Conservation (phyloP, 2,797 vertebrate genomes). For the Nannoperca obscura region DNA sequence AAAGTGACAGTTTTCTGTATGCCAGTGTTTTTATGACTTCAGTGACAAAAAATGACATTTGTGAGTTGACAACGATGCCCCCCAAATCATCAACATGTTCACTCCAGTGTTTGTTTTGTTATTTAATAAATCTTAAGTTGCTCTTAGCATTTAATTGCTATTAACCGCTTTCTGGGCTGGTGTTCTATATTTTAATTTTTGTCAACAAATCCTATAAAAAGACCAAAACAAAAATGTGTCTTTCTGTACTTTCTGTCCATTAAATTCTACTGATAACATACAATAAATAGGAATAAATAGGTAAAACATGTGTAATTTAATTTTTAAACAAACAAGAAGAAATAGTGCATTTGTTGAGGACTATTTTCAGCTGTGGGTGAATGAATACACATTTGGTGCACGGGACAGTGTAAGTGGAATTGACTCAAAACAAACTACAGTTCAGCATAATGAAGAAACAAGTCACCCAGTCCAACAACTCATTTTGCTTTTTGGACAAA, state of each 20-base stretch:
- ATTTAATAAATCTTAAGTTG: constrained; percentile 34
- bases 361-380: not conserved
- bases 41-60: constrained; percentile 4
- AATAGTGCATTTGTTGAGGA: not conserved
- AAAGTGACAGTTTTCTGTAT: too few relatives aligned
- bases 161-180: constrained; percentile 34
- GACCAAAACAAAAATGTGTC: not conserved
- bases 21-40: not conserved
- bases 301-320: not conserved
- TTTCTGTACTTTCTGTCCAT: not conserved
- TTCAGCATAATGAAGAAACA: too few relatives aligned
- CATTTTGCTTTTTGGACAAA: not conserved
- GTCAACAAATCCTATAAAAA: not conserved
- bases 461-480: not conserved
- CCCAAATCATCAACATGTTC: constrained; percentile 5
- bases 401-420: not conserved
- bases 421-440: too few relatives aligned
- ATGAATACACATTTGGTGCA: not conserved
- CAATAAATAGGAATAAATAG: not conserved
- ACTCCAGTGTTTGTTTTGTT: constrained; percentile 17
- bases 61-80: not conserved
- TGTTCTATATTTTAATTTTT: not conserved
- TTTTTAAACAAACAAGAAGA: not conserved
- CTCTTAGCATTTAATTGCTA: constrained; percentile 41
- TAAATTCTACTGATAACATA: not conserved